Base-by-base conservation (phyloP, 1,140 invertebrate species). In the Neuroterus valhalla region DNA sequence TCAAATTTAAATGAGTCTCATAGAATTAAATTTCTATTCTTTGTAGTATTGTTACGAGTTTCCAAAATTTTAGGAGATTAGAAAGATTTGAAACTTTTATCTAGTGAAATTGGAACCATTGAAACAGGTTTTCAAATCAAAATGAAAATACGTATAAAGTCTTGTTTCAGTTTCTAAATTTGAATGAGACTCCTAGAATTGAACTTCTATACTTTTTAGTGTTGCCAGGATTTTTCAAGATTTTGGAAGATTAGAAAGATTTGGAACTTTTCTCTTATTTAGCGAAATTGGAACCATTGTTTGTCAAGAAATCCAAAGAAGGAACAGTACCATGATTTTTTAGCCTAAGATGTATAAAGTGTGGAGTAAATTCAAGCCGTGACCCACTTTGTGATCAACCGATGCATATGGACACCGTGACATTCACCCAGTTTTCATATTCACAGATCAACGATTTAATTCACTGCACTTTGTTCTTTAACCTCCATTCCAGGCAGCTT, bases 371-470 rank as follows among this genome's bases (percentile, higher is more conserved):
- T 38, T 74, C 12, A 44, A 76, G 26, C 82, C 78, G 21, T 83
- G 81, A 82, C 82, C 78, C 69, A 84, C 75, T 82, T 84, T 48
- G 26, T 62, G 12, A 62, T 62, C 55, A 62, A 62, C 31, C 31
- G 55, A 62, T 62, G n/a, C 26, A 66, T 43, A 26, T 19, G 14
- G 44, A 46, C 70, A 26, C 73, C 62, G 12, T 76, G 81, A 83
- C 80, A 84, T 82, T 83, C 77, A 81, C 80, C 78, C 78, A 80
- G 71, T 79, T 82, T 74, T 70, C 46, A 31, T 26, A 62, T 62
- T 62, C 52, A 26, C 26, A 31, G 14, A 31, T 62, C 55, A 62
- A 31, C 23, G 52, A 62, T 62, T 62, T 23, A 62, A 14, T 62
- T 55, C 23, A 15, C 5, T n/a, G 26, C 11, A 23, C 5, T 31